Evolutionary conservation across 2,113 vertebrate genomes (phyloP).

Genomic region (Cottus gobio): DNA sequence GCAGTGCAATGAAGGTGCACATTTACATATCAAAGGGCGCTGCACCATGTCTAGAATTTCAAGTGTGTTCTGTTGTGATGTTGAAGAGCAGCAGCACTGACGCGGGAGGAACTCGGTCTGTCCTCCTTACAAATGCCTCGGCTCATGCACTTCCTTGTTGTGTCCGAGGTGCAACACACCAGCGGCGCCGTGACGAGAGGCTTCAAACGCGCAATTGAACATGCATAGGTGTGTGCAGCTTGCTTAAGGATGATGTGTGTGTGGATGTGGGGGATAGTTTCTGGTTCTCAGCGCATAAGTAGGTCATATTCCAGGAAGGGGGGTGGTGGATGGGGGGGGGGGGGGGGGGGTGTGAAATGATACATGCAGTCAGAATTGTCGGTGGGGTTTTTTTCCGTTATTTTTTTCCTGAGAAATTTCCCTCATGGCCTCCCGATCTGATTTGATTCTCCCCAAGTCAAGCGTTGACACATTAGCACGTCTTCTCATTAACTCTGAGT

Average conservation of each 20-base stretch:
- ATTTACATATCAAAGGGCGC: constrained; percentile 86
- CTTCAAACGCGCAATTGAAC: constrained; percentile 51
- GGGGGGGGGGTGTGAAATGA: constrained; percentile 25
- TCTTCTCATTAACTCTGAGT: constrained; percentile 74
- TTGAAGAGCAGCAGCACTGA: constrained; percentile 78
- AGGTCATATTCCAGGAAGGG: constrained; percentile 63
- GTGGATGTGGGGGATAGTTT: constrained; percentile 29
- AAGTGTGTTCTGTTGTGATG: constrained; percentile 82
- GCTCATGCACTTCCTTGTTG: constrained; percentile 69
- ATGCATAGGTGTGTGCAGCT: constrained; percentile 10
- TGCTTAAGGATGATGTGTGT: constrained; percentile 37
- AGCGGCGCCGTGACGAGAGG: constrained; percentile 44
- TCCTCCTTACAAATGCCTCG: constrained; percentile 69
- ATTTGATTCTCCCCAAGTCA: constrained; percentile 75
- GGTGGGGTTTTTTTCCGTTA: constrained; percentile 26
- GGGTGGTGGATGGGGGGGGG: not conserved
- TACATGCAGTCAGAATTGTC: constrained; percentile 39
- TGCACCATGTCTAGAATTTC: constrained; percentile 78
- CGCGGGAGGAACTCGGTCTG: constrained; percentile 74
- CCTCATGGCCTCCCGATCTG: constrained; percentile 67
- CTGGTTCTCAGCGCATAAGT: constrained; percentile 48
- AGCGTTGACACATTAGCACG: constrained; percentile 74
- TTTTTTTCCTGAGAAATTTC: constrained; percentile 53
- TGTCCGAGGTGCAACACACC: constrained; percentile 40
- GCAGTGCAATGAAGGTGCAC: constrained; percentile 83